phyloP scores from a whole-genome alignment of 2,113 vertebrate species.

The Nibea albiflora region DNA sequence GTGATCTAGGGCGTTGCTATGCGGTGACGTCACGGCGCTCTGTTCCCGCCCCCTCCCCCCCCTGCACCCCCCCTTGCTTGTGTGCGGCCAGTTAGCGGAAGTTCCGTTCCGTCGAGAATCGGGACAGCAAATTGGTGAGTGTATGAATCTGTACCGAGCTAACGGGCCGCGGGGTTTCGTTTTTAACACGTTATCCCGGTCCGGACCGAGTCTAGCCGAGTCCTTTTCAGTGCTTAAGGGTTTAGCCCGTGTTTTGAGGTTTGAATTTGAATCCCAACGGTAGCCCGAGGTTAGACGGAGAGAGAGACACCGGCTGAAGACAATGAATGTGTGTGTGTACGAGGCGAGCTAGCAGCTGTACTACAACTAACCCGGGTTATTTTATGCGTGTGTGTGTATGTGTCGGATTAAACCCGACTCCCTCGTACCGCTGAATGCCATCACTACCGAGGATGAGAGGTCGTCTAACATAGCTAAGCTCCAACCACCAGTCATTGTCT shows the following conservation, averaged over 20 bases:
- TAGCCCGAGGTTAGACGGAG: background rate
- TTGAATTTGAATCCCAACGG: background rate
- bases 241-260: no score
- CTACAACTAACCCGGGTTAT: slow-evolving; percentile 29
- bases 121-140: slow-evolving; percentile 85
- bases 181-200: slow-evolving; percentile 30
- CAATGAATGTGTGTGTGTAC: slow-evolving; percentile 59
- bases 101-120: slow-evolving; percentile 82
- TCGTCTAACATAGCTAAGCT: slow-evolving; percentile 29
- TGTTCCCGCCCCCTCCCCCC: slow-evolving; percentile 51
- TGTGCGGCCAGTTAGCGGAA: slow-evolving; percentile 79
- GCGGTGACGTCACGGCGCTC: slow-evolving; percentile 45
- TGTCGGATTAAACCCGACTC: slow-evolving; percentile 64
- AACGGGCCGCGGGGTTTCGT: slow-evolving; percentile 54
- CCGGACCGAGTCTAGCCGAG: background rate
- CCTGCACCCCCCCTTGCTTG: background rate
- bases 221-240: no score
- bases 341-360: slow-evolving; percentile 44
- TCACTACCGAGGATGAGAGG: slow-evolving; percentile 31
- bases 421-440: slow-evolving; percentile 58
- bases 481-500: slow-evolving; percentile 72
- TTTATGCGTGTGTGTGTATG: slow-evolving; percentile 28
- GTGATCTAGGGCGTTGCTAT: slow-evolving; percentile 50
- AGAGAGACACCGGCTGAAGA: slow-evolving; percentile 56
- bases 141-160: slow-evolving; percentile 59